Evolutionary conservation across 2,888 invertebrate genomes (phyloP).

Genomic region (Sericinus montela): DNA sequence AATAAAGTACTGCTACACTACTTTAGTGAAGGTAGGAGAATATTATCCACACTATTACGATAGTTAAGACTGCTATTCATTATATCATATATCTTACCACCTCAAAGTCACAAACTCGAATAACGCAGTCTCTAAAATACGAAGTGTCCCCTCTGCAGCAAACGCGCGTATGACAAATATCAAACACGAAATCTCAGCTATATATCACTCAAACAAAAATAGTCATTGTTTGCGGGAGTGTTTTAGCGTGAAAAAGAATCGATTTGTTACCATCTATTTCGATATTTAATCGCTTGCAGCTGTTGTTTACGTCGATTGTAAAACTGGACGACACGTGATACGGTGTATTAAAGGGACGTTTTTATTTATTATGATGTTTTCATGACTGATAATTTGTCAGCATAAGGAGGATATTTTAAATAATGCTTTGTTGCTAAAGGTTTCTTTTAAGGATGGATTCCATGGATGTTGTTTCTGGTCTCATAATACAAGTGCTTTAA

Average conservation of each 20-base stretch:
- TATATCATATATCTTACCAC: too few relatives aligned
- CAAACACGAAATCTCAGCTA: slow-evolving; percentile 45
- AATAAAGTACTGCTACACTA: too few relatives aligned
- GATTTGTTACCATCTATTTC: slow-evolving; percentile 52
- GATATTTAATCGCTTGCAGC: slow-evolving; percentile 44
- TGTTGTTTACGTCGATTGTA: slow-evolving; percentile 25
- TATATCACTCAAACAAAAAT: slow-evolving; percentile 69
- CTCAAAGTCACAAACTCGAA: too few relatives aligned
- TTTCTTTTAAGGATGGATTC: too few relatives aligned
- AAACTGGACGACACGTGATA: neutral
- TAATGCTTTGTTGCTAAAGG: too few relatives aligned
- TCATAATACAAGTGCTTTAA: too few relatives aligned
- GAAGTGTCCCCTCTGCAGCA: slow-evolving; percentile 26
- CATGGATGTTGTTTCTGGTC: too few relatives aligned
- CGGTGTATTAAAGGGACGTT: neutral
- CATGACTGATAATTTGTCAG: slow-evolving; percentile 7
- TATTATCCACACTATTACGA: too few relatives aligned
- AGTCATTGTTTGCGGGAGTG: slow-evolving; percentile 64
- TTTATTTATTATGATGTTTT: slow-evolving; percentile 7
- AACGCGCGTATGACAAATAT: slow-evolving; percentile 20
- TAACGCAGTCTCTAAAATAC: slow-evolving; percentile 1
- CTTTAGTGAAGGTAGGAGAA: too few relatives aligned
- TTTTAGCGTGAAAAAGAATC: slow-evolving; percentile 57
- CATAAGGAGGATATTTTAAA: neutral
- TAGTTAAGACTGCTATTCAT: too few relatives aligned